These are phyloP conservation scores for Amphimallon solstitiale DNA, from an alignment of 2,888 invertebrate species.

Conservation along the genomic window DNA sequence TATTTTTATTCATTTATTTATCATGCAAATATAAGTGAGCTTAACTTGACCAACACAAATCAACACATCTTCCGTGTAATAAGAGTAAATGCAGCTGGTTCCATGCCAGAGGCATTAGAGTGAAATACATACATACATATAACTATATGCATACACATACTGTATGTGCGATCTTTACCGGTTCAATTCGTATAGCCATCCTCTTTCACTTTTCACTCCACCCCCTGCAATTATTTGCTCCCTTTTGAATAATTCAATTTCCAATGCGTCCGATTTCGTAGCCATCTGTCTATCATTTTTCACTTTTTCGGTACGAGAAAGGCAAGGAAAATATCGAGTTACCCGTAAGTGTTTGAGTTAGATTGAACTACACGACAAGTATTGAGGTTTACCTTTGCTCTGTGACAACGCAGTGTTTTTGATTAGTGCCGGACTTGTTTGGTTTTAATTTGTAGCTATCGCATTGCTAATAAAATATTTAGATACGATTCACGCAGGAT, in stretches of 20 bases:
- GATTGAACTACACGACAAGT: background rate
- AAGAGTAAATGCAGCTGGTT: too few species aligned
- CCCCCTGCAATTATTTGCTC: slow-evolving; percentile 63
- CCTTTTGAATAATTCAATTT: slow-evolving; percentile 65
- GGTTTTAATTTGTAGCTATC: slow-evolving; percentile 23
- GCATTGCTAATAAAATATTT: slow-evolving; percentile 4
- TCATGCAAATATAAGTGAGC: background rate
- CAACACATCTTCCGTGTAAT: too few species aligned
- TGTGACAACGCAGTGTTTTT: background rate
- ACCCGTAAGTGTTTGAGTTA: slow-evolving; percentile 38
- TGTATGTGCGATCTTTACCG: too few species aligned
- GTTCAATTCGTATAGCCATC: slow-evolving; percentile 34
- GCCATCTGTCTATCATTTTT: slow-evolving; percentile 60
- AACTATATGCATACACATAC: too few species aligned
- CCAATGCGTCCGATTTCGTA: slow-evolving; percentile 60
- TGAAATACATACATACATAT: too few species aligned
- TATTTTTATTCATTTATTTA: too few species aligned
- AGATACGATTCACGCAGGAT: too few species aligned
- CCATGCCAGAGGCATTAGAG: too few species aligned
- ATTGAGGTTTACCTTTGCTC: background rate
- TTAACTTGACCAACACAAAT: background rate
- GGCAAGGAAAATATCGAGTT: slow-evolving; percentile 54
- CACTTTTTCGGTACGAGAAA: slow-evolving; percentile 44
- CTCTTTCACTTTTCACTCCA: slow-evolving; percentile 32
- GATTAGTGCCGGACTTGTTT: slow-evolving; percentile 10